Conservation (phyloP, 2,113 vertebrate species). For the Buteo buteo region DNA sequence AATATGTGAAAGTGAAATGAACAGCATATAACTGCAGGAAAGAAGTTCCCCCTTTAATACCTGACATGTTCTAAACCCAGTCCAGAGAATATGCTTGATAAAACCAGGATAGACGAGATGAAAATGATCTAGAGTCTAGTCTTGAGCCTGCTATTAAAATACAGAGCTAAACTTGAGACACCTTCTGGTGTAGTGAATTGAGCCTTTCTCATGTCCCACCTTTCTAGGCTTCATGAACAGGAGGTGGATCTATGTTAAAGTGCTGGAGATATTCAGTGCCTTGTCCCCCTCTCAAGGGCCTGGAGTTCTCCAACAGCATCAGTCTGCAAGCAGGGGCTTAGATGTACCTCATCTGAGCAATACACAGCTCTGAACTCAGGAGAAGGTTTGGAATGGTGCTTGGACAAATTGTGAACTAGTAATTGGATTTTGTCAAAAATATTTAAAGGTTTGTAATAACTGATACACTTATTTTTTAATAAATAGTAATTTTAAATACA, state of each 20-base stretch:
- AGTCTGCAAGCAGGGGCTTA: background rate
- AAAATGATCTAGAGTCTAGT: background rate
- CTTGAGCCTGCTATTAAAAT: background rate
- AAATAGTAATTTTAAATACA: background rate
- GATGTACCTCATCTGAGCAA: background rate
- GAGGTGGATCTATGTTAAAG: background rate
- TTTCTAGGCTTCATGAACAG: background rate
- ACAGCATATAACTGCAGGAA: background rate
- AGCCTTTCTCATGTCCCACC: background rate
- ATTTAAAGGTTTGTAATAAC: background rate
- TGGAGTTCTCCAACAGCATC: background rate
- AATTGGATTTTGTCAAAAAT: background rate
- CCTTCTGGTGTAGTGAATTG: background rate
- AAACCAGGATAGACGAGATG: background rate
- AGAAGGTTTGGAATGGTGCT: background rate
- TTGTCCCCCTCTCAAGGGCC: background rate
- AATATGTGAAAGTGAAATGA: background rate
- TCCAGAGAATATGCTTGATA: background rate
- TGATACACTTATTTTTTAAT: background rate
- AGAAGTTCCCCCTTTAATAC: background rate
- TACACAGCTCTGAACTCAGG: background rate
- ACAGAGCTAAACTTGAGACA: background rate
- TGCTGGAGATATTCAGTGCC: background rate
- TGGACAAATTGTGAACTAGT: background rate
- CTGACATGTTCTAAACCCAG: background rate